These are phyloP conservation scores for Prionace glauca DNA, from an alignment of 2,797 vertebrate species.

Conservation along the genomic window DNA sequence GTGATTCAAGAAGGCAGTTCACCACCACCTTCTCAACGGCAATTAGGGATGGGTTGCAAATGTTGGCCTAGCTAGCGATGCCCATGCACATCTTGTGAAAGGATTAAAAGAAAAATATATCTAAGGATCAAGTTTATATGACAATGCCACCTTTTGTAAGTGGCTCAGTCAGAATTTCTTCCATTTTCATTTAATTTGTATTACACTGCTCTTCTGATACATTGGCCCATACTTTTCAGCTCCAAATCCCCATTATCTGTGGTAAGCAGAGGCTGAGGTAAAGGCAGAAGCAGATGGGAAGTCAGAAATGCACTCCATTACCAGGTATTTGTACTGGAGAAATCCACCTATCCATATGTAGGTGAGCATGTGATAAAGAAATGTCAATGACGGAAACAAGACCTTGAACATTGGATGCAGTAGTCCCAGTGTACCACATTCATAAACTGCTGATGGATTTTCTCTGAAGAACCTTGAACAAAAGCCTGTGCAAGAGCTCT, in stretches of 20 bases:
- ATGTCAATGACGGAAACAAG: neutral
- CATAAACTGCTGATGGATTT: neutral
- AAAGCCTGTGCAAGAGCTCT: neutral
- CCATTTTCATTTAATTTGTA: neutral
- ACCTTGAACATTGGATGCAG: neutral
- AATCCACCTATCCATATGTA: neutral
- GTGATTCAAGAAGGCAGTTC: no score
- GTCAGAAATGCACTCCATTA: neutral
- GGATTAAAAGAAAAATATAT: neutral
- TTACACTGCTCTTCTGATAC: neutral
- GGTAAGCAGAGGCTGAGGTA: neutral
- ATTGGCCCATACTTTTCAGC: neutral
- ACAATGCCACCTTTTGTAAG: neutral
- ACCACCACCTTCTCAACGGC: no score
- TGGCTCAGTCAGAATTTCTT: neutral
- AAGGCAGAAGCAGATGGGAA: neutral
- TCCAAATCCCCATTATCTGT: neutral
- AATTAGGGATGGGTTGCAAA: no score
- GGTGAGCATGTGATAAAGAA: neutral
- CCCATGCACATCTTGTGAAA: no score
- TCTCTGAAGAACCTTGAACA: neutral
- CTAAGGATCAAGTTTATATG: neutral
- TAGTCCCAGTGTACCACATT: neutral
- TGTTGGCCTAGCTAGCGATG: no score
- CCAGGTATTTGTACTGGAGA: neutral